A percentile compares a stretch with the other conserved stretches of the same genome.
Conservation (phyloP, 2,113 vertebrate species). For the Gasterosteus nipponicus region DNA sequence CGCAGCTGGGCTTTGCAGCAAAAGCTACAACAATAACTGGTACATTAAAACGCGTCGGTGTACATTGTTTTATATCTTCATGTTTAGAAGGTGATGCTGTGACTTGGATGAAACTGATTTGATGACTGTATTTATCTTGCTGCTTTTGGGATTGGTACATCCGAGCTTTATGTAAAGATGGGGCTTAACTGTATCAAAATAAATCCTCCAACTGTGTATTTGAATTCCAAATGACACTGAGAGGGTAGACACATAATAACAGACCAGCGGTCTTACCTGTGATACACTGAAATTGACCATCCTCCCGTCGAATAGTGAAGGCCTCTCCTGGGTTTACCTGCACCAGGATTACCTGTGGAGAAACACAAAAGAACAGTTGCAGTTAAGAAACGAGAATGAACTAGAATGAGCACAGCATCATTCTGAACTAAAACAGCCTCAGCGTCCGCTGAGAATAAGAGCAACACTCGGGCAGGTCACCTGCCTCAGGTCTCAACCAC, state of each 20-base stretch:
- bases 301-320: constrained; percentile 99
- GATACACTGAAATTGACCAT: constrained; percentile 99
- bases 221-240: neutral
- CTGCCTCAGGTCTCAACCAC: neutral
- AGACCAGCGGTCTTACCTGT: constrained; percentile 86
- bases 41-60: neutral
- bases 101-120: neutral
- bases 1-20: neutral
- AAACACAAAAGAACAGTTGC: constrained; percentile 17
- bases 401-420: neutral
- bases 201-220: neutral
- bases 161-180: neutral
- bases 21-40: neutral
- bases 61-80: neutral
- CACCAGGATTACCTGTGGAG: constrained; percentile 96
- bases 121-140: neutral
- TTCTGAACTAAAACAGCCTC: neutral
- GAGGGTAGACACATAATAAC: neutral
- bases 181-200: neutral
- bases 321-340: constrained; percentile 99
- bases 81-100: neutral
- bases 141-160: neutral
- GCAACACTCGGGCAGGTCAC: neutral
- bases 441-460: neutral
- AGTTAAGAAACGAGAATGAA: neutral